Evolutionary conservation across 2,888 invertebrate genomes (phyloP), one percentile per base, ranked within the genome.

Genomic region (Laspeyria flexula): DNA sequence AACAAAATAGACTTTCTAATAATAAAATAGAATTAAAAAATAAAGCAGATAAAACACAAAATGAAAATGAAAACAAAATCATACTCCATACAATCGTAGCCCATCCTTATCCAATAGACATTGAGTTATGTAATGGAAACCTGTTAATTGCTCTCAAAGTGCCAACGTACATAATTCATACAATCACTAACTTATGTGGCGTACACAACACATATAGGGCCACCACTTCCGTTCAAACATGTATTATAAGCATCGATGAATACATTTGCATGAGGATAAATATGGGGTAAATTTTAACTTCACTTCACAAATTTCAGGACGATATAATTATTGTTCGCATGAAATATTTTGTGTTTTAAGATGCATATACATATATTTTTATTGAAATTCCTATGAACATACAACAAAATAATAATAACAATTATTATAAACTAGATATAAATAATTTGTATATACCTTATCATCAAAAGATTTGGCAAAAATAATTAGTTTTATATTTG

Each of bases 111-210:
- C 77, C 83, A 82, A 63, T 65, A 75, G 79, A 83, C 84, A 90
- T 90, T 91, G 87, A 92, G 85, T 90, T 90, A 92, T 91, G 91
- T 91, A 86, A 89, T 88, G 90, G 89, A 91, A 90, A 85, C 83
- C 81, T 83, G 81, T 87, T 92, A 91, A 92, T 91, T 90, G 90
- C 85, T 86, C 77, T 77, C 85, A 85, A 88, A 90, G 90, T 90
- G 91, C 82, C 79, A 85, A 85, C 88, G 79, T 89, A 85, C 86
- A 90, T 90, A 89, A 90, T 89, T 89, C 86, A 92, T 85, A 80
- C 71, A 68, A 66, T 73, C 75, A 58, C 71, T 79, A 79, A 86
- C 79, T 86, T 86, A 86, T 87, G 85, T 83, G 77, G 79, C 72
- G 79, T 55, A 60, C 65, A 73, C 64, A 48, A 49, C 59, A 68